A percentile compares a stretch with the other conserved stretches of the same genome.
Evolutionary conservation across 92 coral and sea anemone species (phyloP).

Genomic region (Actinernus sp.): DNA sequence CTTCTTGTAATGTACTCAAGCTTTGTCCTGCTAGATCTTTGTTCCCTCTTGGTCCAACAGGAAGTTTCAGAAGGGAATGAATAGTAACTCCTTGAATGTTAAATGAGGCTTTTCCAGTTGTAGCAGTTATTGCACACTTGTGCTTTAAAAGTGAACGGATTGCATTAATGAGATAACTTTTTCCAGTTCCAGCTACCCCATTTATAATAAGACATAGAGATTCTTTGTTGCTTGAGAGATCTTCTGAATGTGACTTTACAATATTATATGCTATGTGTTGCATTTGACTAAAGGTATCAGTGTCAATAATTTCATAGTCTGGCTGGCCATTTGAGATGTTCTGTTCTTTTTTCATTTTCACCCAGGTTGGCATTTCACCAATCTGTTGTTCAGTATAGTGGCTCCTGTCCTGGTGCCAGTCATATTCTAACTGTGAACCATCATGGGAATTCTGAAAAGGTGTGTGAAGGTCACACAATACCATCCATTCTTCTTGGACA

Average conservation of each 20-base stretch:
- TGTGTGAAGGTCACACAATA: conserved; percentile 42
- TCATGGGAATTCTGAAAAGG: conserved; percentile 20
- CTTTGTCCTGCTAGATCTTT: conserved; percentile 42
- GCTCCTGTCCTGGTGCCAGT: conserved; percentile 41
- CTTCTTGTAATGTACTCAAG: conserved; percentile 33
- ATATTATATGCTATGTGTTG: conserved; percentile 44
- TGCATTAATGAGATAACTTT: conserved; percentile 45
- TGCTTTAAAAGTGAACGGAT: conserved; percentile 18
- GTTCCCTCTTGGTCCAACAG: conserved; percentile 52
- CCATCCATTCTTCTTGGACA: conserved; percentile 57
- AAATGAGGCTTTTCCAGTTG: conserved; percentile 43
- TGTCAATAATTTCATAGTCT: conserved; percentile 24
- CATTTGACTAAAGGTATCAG: conserved; percentile 52
- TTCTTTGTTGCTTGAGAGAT: conserved; percentile 27
- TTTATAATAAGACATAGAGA: conserved; percentile 33
- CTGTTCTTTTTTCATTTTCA: conserved; percentile 31
- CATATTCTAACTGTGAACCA: conserved; percentile 8
- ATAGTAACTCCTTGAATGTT: conserved; percentile 36
- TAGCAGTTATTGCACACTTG: conserved; percentile 31
- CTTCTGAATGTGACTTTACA: conserved; percentile 43
- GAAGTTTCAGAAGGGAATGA: conserved; percentile 61
- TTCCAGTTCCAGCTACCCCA: conserved; percentile 40
- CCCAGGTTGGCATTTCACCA: conserved; percentile 55
- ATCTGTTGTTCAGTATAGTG: conserved; percentile 56
- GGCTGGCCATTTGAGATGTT: not conserved